These are phyloP conservation scores for Schizaphis graminum DNA, from an alignment of 2,888 invertebrate species.

Conservation along the genomic window DNA sequence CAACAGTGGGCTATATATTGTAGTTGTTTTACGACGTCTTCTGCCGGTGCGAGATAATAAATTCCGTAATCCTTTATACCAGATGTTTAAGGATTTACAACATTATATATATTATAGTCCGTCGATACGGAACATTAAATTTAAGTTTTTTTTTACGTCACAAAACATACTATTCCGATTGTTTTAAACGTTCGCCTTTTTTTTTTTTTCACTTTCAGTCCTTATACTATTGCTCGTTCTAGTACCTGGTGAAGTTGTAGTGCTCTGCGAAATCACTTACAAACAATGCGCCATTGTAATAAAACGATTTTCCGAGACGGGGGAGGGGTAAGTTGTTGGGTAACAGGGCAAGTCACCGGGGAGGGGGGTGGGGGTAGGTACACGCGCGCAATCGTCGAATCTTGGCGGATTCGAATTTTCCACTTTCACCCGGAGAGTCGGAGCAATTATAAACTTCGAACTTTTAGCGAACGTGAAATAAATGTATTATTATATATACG, in stretches of 20 bases:
- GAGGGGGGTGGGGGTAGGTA: not conserved
- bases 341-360: not conserved
- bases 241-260: not conserved
- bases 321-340: too few species aligned
- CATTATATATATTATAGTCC: conserved; percentile 29
- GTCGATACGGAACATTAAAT: conserved; percentile 32
- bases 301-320: not conserved
- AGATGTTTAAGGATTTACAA: conserved; percentile 37
- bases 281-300: conserved; percentile 1
- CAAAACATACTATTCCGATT: conserved; percentile 6
- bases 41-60: conserved; percentile 45
- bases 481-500: conserved; percentile 24
- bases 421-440: conserved; percentile 10
- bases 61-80: conserved; percentile 49
- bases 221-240: not conserved
- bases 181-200: not conserved
- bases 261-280: not conserved
- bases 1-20: too few species aligned
- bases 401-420: conserved; percentile 16
- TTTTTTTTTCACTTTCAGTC: not conserved
- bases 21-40: conserved; percentile 54
- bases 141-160: not conserved
- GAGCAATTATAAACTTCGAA: conserved; percentile 58
- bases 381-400: conserved; percentile 28
- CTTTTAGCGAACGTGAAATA: conserved; percentile 58